These are phyloP conservation scores for Pycnomerus fuliginosus DNA, from an alignment of 2,888 invertebrate species.

Conservation along the genomic window DNA sequence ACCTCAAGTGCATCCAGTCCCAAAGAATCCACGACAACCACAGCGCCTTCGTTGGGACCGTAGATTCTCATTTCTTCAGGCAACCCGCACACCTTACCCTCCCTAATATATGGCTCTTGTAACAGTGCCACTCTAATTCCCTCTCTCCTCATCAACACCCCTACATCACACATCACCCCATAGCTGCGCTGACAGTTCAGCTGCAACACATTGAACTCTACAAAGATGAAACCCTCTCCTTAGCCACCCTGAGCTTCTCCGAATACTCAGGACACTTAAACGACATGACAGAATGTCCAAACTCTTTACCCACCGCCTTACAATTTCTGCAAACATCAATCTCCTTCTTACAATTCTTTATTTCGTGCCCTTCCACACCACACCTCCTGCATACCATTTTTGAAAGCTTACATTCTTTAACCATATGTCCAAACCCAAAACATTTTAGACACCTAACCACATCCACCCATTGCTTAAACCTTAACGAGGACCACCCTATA, in stretches of 20 bases:
- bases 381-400: neutral
- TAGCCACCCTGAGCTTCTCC: neutral
- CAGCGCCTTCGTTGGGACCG: neutral
- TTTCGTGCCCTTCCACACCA: neutral
- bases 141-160: slow-evolving; percentile 3
- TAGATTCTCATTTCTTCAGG: slow-evolving; percentile 4
- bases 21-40: slow-evolving; percentile 11
- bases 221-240: neutral
- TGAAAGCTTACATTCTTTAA: neutral
- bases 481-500: neutral
- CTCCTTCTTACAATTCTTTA: neutral
- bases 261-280: neutral
- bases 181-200: slow-evolving; percentile 1
- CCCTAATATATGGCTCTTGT: slow-evolving; percentile 11
- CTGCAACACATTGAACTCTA: neutral
- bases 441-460: neutral
- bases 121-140: slow-evolving; percentile 1
- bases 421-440: neutral
- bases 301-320: neutral
- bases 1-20: neutral
- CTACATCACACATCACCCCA: neutral
- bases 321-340: neutral
- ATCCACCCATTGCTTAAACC: neutral
- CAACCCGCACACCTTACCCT: slow-evolving; percentile 16
- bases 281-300: neutral